Base-by-base conservation (phyloP, 2,797 vertebrate species). In the Acanthurus tractus region DNA sequence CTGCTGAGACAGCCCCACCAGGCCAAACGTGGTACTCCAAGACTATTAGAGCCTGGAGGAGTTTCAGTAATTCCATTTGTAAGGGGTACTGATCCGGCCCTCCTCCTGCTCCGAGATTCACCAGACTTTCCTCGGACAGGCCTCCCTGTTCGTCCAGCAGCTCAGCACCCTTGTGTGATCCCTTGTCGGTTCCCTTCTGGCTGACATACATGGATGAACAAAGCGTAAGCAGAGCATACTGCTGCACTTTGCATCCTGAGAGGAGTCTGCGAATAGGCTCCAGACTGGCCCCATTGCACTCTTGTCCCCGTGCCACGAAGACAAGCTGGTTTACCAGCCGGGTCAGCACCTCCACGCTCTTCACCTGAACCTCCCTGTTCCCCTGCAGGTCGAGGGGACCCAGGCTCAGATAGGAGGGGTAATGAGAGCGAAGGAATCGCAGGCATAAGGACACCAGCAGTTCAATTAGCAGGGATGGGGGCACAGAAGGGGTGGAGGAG, bases 301-400 rank as follows among this genome's bases (percentile, higher is more conserved):
- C 86, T 40, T 90, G 88, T 54, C 84, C 79, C 46, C 56, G 87
- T 55, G 95, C 96, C 76, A 94, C 42, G 0, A 62, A 73, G 29
- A 94, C 88, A 69, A 99, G 93, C 88, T 98, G 96, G 0, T 88
- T 92, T 84, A 97, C 92, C 29, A 99, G 86, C 14, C 95, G 90
- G 5, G 97, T 97, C 69, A 99, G 92, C n/a, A 99, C 98, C 81
- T 97, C 96, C 49, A 98, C 97, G 0, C 98, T 99, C 82, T 97
- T 98, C 70, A 99, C 97, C 94, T 99, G 98, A 50, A 99, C 98
- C 0, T 99, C 98, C 15, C 96, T 91, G 95, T 99, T 99, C 52
- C 95, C 97, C 25, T 98, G 96, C 2, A 97, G 64, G 80, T 98
- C 97, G 13, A 93, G 94, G 54, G 96, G 96, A 15, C 90, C 92